Conservation (phyloP, 2,113 vertebrate species). For the Otolemur garnettii region DNA sequence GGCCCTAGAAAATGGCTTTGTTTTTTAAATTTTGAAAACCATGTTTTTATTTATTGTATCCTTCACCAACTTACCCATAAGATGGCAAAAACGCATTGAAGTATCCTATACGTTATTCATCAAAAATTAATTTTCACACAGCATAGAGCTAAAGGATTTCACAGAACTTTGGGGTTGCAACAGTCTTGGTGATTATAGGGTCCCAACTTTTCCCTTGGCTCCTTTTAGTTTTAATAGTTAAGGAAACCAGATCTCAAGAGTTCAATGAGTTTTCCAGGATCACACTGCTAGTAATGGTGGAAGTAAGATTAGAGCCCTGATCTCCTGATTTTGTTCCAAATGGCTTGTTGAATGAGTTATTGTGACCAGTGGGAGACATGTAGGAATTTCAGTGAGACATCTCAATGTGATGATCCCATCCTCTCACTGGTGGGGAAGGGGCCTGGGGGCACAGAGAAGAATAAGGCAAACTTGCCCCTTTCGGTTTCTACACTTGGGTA, state of each 20-base stretch:
- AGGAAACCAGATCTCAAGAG: not conserved
- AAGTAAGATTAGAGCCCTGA: not conserved
- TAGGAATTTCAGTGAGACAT: not conserved
- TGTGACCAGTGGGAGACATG: not conserved
- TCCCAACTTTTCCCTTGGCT: not conserved
- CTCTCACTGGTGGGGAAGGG: not conserved
- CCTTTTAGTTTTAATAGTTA: not conserved
- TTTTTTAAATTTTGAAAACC: constrained; percentile 74
- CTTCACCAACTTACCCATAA: not conserved
- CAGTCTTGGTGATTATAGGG: not conserved
- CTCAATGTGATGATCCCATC: not conserved
- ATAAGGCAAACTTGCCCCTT: not conserved
- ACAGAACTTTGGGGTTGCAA: not conserved
- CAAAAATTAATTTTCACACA: not conserved
- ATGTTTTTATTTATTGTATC: not conserved
- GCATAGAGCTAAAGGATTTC: not conserved
- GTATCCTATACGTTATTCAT: not conserved
- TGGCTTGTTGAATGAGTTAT: not conserved
- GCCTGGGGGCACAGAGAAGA: not conserved
- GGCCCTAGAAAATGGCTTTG: constrained; percentile 79
- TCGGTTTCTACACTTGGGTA: not conserved
- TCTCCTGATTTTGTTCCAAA: not conserved
- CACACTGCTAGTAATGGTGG: not conserved
- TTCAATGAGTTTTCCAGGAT: constrained; percentile 7
- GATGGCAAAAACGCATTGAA: not conserved